Conservation (phyloP, 1,140 invertebrate genomes). For the Archivesica marissinica region DNA sequence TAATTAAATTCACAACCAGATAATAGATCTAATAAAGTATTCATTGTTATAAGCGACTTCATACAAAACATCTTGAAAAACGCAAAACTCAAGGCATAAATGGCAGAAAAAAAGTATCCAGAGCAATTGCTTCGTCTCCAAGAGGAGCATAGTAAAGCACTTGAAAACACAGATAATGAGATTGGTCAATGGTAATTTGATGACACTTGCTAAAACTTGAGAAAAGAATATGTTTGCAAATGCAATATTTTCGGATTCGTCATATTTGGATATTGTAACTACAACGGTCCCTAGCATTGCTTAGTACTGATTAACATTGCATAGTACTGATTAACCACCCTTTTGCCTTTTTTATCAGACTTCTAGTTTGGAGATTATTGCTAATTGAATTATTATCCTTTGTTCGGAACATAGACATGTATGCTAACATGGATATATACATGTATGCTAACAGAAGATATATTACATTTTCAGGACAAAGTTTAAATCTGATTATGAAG, state of each 20-base stretch:
- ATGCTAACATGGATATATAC: too few relatives aligned
- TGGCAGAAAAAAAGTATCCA: slow-evolving; percentile 56
- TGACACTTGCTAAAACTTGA: slow-evolving; percentile 10
- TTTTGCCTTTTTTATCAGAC: too few relatives aligned
- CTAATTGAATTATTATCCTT: too few relatives aligned
- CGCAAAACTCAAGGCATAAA: not conserved
- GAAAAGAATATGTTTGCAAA: not conserved
- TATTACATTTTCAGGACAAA: slow-evolving; percentile 80
- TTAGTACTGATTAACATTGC: too few relatives aligned
- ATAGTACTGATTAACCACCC: too few relatives aligned
- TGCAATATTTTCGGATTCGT: not conserved
- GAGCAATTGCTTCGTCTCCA: slow-evolving; percentile 64
- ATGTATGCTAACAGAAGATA: not conserved
- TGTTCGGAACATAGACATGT: too few relatives aligned
- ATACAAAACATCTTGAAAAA: not conserved
- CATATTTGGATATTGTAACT: not conserved
- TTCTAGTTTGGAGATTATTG: too few relatives aligned
- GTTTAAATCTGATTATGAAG: slow-evolving; percentile 82
- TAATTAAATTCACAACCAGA: too few relatives aligned
- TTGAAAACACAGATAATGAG: slow-evolving; percentile 68
- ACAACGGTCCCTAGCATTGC: too few relatives aligned
- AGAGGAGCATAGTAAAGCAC: slow-evolving; percentile 71
- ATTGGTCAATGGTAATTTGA: slow-evolving; percentile 70
- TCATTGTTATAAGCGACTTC: slow-evolving; percentile 13
- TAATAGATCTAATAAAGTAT: not conserved